Evolutionary conservation across 1,140 invertebrate species (phyloP), one percentile per base, ranked within the genome.

Genomic region (Tetramorium alpestre): DNA sequence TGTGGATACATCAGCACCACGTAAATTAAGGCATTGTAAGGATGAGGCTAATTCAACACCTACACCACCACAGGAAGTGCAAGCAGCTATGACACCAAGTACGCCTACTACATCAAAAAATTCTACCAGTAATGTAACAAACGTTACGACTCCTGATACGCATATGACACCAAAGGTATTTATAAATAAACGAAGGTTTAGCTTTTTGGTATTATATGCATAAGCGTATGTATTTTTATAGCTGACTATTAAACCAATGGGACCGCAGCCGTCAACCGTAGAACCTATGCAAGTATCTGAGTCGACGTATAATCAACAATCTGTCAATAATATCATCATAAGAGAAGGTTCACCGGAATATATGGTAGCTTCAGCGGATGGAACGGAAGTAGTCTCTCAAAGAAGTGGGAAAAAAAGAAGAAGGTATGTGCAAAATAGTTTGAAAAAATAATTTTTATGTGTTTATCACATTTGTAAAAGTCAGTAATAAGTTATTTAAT

Each of bases 1-100:
- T 0, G 96, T 98, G 33, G 97, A 98, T 88, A 96, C 97, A 54
- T 97, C 98, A 86, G 97, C 97, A 0, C 97, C 98, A 0, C 96
- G 98, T 28, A 96, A 97, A 90, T 96, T 98, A 28, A 96, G 97
- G 8, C 97, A 97, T 88, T 97, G 97, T 91, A 97, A 97, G 91
- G 97, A 97, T 60, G 97, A 96, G 3, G 75, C 86, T 10, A 92
- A 89, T 85, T 87, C 89, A 72, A 94, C 91, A 2, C 89, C 91
- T 75, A 94, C 91, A 38, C 89, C 92, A 13, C 89, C 91, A 1
- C 92, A 93, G 70, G 94, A 95, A 51, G 72, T 92, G 28, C 64
- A 91, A 47, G 88, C 94, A 25, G 93, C 94, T 28, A 90, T 89
- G 0, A 94, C 94, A 18, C 94, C 95, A 7, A 93, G 89, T 10